Base-by-base conservation (phyloP, 2,797 vertebrate species). In the Pseudopleuronectes americanus region DNA sequence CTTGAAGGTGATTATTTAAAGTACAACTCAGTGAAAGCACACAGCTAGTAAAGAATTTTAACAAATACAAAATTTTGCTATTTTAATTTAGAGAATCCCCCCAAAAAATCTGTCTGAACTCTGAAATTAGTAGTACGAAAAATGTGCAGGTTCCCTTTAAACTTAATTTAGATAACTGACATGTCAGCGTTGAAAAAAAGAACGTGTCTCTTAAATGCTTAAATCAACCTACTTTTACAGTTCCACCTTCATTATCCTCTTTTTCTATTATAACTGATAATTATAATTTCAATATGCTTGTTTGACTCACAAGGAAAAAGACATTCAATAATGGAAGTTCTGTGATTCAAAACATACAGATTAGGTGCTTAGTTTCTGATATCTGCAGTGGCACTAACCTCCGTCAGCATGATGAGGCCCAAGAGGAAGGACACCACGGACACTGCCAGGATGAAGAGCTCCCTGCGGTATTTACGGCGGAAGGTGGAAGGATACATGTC, bases 381-480 rank as follows among this genome's bases (percentile, higher is more conserved):
- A 43, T 43, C 3, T 8, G 3, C 3, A 7, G 3, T 51, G 19
- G 72, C 21, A 71, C 83, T 1, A 70, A 99, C 98, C 97, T 99
- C 96, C 12, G 98, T 99, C 74, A 99, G 93, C 97, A 99, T 98
- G 84, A 98, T 89, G 70, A 99, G 92, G 10, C 98, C 98, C 0
- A 97, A 48, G 8, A 98, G 87, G 83, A 96, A 99, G 3, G 96
- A 98, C 41, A 95, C 21, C 41, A 96, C 10, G 0, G 96, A 95
- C 68, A 99, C 91, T 0, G 77, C 90, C 16, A 99, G 87, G 86
- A 99, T 98, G 64, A 99, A 95, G 41, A 92, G 92, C 90, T 99
- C 97, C 52, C 97, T 92, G 59, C 96, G 95, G 83, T 98, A 95
- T 89, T 97, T 97, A 84, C 96, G 96, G 13, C 96, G 95, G 87